phyloP scores from a whole-genome alignment of 2,888 invertebrate genomes.

The Chironomus tentans region DNA sequence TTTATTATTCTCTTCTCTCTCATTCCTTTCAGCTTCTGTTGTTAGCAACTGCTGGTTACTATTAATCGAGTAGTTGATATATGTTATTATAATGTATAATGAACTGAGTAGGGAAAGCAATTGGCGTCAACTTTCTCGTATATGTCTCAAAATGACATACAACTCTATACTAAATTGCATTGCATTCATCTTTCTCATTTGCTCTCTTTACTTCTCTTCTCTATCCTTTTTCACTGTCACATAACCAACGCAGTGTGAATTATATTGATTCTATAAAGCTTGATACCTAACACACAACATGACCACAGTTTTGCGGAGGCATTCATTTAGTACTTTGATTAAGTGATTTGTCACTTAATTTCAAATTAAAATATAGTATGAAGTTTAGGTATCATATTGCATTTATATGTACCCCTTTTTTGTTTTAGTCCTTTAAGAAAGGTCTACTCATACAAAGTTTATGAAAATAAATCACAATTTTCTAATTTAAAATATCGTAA shows the following conservation, averaged over 20 bases:
- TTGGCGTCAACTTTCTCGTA: conserved; percentile 17
- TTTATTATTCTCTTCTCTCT: neutral
- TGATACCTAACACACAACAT: neutral
- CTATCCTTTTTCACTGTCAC: too few species aligned
- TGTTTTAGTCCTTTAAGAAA: too few species aligned
- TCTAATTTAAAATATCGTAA: too few species aligned
- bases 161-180: neutral
- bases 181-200: neutral
- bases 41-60: neutral
- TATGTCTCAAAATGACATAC: too few species aligned
- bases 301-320: conserved; percentile 10
- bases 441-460: neutral
- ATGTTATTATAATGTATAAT: neutral
- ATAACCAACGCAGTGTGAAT: conserved; percentile 1
- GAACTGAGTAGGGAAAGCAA: neutral
- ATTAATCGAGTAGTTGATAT: neutral
- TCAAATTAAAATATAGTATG: neutral
- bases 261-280: conserved; percentile 8
- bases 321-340: neutral
- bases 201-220: neutral
- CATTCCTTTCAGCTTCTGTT: neutral
- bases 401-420: too few species aligned
- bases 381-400: too few species aligned
- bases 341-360: neutral
- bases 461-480: neutral